These are phyloP conservation scores for Tragelaphus eurycerus DNA, from an alignment of 2,797 vertebrate genomes.

Conservation along the genomic window DNA sequence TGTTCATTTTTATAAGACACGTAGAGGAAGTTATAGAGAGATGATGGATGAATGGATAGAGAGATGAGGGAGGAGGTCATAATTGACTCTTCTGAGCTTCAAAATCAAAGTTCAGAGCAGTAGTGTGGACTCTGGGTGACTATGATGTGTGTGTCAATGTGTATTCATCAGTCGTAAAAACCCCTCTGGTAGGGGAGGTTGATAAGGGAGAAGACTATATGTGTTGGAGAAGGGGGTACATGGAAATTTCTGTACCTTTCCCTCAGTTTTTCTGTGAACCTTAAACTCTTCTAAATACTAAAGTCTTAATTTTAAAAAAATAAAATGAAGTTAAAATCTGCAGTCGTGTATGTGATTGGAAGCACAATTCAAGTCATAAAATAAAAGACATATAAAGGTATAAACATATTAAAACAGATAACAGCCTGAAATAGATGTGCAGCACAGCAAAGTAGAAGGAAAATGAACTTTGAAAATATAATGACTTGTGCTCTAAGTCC, in stretches of 20 bases:
- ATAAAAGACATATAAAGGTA: neutral
- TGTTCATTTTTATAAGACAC: neutral
- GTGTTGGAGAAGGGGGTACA: no score
- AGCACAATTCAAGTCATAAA: neutral
- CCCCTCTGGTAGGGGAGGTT: neutral
- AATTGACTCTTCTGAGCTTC: neutral
- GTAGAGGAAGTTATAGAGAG: neutral
- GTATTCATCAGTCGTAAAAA: neutral
- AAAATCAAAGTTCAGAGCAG: neutral
- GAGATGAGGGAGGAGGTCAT: neutral
- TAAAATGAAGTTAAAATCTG: neutral
- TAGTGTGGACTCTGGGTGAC: neutral
- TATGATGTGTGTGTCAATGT: neutral
- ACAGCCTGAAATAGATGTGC: neutral
- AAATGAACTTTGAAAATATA: slow-evolving; percentile 41
- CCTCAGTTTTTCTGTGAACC: neutral
- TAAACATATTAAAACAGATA: neutral
- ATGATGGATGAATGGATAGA: no score
- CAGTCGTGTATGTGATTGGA: neutral
- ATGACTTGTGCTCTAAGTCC: neutral
- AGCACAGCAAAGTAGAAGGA: neutral
- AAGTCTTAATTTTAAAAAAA: neutral
- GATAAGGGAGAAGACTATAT: neutral
- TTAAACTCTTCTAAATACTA: neutral
- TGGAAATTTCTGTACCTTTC: neutral